phyloP scores from a whole-genome alignment of 2,797 vertebrate species.

The Taenioides sp. region DNA sequence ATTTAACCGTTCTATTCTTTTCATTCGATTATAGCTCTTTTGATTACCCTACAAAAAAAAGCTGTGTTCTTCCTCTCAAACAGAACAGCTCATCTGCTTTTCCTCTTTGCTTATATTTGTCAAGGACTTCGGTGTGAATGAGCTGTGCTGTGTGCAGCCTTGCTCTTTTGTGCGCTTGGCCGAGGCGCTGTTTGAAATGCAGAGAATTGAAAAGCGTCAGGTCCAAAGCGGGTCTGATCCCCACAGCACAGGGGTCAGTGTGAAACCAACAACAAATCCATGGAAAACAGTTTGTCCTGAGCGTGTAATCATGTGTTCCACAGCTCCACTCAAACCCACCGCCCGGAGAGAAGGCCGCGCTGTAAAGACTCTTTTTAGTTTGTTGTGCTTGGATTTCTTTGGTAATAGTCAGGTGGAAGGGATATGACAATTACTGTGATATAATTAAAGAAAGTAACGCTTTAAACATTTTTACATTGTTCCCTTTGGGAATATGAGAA shows the following conservation, averaged over 20 bases:
- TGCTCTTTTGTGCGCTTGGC: background rate
- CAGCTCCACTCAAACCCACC: background rate
- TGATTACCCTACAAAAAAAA: background rate
- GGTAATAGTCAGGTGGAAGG: background rate
- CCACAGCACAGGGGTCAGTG: background rate
- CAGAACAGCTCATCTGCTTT: background rate
- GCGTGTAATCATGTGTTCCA: constrained; percentile 12
- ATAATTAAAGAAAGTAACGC: too few species aligned
- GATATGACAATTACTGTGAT: background rate
- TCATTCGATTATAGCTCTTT: background rate
- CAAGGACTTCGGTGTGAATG: background rate
- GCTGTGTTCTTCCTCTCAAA: background rate
- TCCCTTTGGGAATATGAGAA: too few species aligned
- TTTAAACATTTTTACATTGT: too few species aligned
- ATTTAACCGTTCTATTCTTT: background rate
- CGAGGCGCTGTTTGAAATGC: background rate
- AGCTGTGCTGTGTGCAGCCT: background rate
- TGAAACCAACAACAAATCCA: constrained; percentile 2
- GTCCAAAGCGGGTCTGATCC: constrained; percentile 3
- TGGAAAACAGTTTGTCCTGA: background rate
- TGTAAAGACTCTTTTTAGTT: background rate
- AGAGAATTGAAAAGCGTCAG: background rate
- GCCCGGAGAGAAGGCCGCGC: background rate
- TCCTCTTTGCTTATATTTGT: background rate
- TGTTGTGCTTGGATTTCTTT: background rate